Conservation (phyloP, 2,113 vertebrate species). For the Podilymbus podiceps region DNA sequence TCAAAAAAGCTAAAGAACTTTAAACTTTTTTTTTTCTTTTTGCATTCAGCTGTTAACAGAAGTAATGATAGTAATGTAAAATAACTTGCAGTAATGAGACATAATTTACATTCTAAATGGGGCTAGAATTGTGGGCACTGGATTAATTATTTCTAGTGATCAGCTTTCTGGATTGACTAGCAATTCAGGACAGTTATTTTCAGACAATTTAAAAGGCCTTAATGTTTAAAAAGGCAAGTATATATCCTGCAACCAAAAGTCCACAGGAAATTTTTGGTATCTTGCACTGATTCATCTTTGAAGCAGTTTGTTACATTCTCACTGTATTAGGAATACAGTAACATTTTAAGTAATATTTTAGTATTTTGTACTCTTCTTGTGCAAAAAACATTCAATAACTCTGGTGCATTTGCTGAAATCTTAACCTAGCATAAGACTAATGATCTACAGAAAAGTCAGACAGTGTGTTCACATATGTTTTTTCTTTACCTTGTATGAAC, state of each 20-base stretch:
- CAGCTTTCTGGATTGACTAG: neutral
- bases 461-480: accelerated
- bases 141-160: neutral
- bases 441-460: neutral
- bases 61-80: neutral
- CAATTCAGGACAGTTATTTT: neutral
- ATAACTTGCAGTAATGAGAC: neutral
- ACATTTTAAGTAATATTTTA: neutral
- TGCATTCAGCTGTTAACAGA: neutral
- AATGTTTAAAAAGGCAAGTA: neutral
- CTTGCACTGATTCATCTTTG: neutral
- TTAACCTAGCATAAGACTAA: neutral
- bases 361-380: neutral
- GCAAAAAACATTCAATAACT: neutral
- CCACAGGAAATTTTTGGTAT: neutral
- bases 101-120: neutral
- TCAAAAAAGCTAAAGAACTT: neutral
- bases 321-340: neutral
- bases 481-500: neutral
- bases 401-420: neutral
- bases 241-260: neutral
- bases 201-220: neutral
- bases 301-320: neutral
- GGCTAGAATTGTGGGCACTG: neutral
- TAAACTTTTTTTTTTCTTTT: neutral